Evolutionary conservation across 2,797 vertebrate species (phyloP), one percentile per base, ranked within the genome.

Genomic region (Microhierax caerulescens): DNA sequence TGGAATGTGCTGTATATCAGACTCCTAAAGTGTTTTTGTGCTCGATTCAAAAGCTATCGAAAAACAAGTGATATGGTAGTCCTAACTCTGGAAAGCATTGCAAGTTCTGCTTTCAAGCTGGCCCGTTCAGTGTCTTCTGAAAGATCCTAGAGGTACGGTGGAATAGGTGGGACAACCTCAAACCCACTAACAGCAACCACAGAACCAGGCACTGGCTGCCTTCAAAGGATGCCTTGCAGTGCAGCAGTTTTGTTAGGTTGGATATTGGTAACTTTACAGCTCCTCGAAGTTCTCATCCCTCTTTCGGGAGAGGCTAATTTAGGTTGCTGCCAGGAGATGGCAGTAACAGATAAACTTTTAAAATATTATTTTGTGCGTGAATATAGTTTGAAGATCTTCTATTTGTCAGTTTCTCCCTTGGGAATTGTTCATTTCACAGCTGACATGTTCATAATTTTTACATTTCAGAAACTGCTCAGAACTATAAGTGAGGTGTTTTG

Each of bases 261-360:
- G 9, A 48, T 74, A 9, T 30, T 32, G 2, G 10, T 53, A 50
- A 24, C 39, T 73, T 53, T 9, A 10, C 36, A 47, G 39, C 64
- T 41, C 28, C n/a, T 67, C 0, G 0, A 43, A 50, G 47, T 53
- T 36, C 65, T 28, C 34, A 13, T 54, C 19, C 70, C 24, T 57
- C 5, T 51, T 65, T 25, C 1, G 2, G 54, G 12, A 34, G 24
- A 67, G 32, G 30, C 18, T n/a, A 51, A 81, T 89, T 63, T 69
- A 51, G 32, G 27, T 84, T 48, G 37, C 80, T 95, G 74, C 88
- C 93, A 85, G 85, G 85, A 93, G 91, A 61, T 96, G 91, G 95
- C 91, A 93, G 85, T 80, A 90, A 57, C 50, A 84, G 88, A 81
- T 64, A 79, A 80, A 60, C 13, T 25, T 68, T 12, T 20, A 19